Evolutionary conservation across 2,888 invertebrate genomes (phyloP).

Genomic region (Epinotia brunnichana): DNA sequence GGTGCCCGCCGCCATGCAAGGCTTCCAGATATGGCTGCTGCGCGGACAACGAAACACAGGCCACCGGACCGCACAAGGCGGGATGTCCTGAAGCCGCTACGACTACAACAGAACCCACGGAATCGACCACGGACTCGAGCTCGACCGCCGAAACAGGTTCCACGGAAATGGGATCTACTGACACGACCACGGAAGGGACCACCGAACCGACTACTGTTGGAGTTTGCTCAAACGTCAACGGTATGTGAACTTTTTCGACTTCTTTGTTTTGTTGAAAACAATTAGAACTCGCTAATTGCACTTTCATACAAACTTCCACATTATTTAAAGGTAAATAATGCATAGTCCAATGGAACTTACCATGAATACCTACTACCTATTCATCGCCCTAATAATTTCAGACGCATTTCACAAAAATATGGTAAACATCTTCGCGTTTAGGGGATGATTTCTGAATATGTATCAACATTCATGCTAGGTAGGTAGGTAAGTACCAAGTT

Average conservation of each 20-base stretch:
- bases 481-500: no score
- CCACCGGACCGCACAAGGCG: slow-evolving; percentile 84
- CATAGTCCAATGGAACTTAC: no score
- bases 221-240: slow-evolving; percentile 29
- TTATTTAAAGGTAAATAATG: no score
- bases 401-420: no score
- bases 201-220: slow-evolving; percentile 42
- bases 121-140: background rate
- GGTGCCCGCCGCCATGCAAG: slow-evolving; percentile 88
- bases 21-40: slow-evolving; percentile 88
- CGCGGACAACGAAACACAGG: slow-evolving; percentile 86
- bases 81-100: slow-evolving; percentile 78
- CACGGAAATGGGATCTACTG: background rate
- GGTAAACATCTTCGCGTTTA: no score
- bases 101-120: slow-evolving; percentile 51
- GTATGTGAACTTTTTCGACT: background rate
- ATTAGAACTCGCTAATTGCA: no score
- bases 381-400: no score
- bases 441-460: no score
- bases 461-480: no score
- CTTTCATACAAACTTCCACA: no score
- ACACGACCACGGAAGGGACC: slow-evolving; percentile 25
- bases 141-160: background rate
- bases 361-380: no score
- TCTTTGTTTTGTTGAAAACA: background rate